Conservation (phyloP, 2,888 invertebrate species). For the Exocentrus adspersus region DNA sequence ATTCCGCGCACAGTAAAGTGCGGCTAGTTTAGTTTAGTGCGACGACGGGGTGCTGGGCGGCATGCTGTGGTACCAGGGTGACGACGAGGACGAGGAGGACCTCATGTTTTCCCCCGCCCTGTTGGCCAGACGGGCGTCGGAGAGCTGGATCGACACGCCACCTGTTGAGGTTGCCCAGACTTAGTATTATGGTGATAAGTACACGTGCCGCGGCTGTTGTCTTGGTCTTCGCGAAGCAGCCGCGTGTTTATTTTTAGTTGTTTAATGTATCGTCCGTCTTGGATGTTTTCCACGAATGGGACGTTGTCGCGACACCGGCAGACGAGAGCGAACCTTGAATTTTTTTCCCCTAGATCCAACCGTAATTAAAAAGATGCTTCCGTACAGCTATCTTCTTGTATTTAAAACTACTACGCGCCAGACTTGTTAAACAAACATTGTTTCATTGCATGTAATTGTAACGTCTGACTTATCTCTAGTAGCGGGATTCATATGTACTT, state of each 20-base stretch:
- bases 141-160: conserved; percentile 90
- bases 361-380: too few relatives aligned
- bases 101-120: conserved; percentile 88
- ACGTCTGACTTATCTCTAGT: background rate
- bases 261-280: conserved; percentile 20
- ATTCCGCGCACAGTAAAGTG: conserved; percentile 28
- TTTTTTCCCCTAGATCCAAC: too few relatives aligned
- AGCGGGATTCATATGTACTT: background rate
- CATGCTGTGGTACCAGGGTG: conserved; percentile 82
- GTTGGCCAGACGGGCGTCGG: conserved; percentile 85
- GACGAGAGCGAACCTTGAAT: background rate
- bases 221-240: too few relatives aligned
- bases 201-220: too few relatives aligned
- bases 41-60: too few relatives aligned
- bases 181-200: conserved; percentile 17
- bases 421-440: background rate
- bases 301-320: background rate
- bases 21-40: too few relatives aligned
- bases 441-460: background rate
- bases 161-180: conserved; percentile 77
- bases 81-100: conserved; percentile 86
- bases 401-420: too few relatives aligned
- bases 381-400: background rate
- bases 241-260: conserved; percentile 18
- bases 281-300: conserved; percentile 15